Base-by-base conservation (phyloP, 2,797 vertebrate species). In the Gymnodraco acuticeps region DNA sequence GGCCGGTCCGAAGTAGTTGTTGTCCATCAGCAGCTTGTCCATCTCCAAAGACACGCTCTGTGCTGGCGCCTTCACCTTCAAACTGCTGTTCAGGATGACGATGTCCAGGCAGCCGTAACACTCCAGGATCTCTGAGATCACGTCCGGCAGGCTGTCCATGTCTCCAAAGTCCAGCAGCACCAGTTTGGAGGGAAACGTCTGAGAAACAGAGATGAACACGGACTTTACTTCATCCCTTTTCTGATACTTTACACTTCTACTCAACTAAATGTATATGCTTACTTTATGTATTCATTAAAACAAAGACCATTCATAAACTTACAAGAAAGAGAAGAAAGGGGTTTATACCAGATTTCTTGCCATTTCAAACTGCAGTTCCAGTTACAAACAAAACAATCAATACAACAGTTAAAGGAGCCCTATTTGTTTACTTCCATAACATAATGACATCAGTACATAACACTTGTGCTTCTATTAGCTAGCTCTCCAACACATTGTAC, bases 1-100 rank as follows among this genome's bases (percentile, higher is more conserved):
- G 86, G 96, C 92, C 3, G 98, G 97, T 19, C 98, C 97, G 71
- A 99, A 99, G 89, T 98, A 99, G 86, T 99, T 99, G 87, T 95
- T 96, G 70, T 99, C 96, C 98, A 99, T 99, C 38, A 99, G 94
- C 27, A 96, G 92, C 88, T 95, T 97, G 91, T 99, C 98, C 47
- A 96, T 94, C 76, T 99, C 96, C 92, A 99, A 84, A 15, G 97
- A 96, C 65, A 97, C 88, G 68, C 85, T 95, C 78, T 98, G 96
- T 2, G 95, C 97, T 1, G 96, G 96, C 0, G 96, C 98, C 81
- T 96, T 97, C 75, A 97, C 90, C 87, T 98, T 99, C 93, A 97
- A 82, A 2, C 97, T 98, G 88, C 96, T 95, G 8, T 98, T 99
- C 84, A 98, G 94, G 88, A 99, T 94, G 43, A 99, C 88, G 9